Percentiles rank a stretch among this genome's conserved stretches.
Conservation (phyloP, 1,140 invertebrate genomes). For the Orussus abietinus region DNA sequence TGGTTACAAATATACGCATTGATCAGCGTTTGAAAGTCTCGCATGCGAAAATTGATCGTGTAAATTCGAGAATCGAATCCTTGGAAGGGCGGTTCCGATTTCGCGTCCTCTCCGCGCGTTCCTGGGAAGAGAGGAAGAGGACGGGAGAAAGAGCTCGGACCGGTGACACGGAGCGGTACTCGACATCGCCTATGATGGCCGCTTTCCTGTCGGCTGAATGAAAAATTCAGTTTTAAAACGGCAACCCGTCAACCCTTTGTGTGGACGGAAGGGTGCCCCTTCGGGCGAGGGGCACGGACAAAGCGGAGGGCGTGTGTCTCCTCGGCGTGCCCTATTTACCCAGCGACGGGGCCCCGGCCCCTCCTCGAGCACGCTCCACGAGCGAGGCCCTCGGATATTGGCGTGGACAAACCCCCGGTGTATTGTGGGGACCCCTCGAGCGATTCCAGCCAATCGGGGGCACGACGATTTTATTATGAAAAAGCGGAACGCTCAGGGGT, state of each 20-base stretch:
- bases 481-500: conserved; percentile 28
- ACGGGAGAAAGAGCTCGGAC: conserved; percentile 19
- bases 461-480: conserved; percentile 38
- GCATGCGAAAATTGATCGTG: no score
- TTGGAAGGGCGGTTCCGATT: conserved; percentile 10
- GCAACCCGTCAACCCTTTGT: conserved; percentile 40
- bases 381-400: conserved; percentile 13
- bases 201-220: conserved; percentile 39
- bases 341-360: conserved; percentile 33
- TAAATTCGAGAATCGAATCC: no score
- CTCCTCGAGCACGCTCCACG: conserved; percentile 17
- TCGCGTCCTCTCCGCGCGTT: no score
- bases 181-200: conserved; percentile 36
- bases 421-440: conserved; percentile 31
- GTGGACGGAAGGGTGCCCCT: conserved; percentile 33
- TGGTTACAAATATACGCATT: no score
- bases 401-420: conserved; percentile 36
- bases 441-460: conserved; percentile 30
- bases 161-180: no score
- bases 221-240: conserved; percentile 39
- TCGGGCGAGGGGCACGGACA: conserved; percentile 36
- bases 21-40: no score
- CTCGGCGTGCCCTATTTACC: conserved; percentile 45
- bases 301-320: conserved; percentile 47
- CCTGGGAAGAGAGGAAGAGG: conserved; percentile 9